These are phyloP conservation scores for Lasioglossum albipes DNA, from an alignment of 1,140 invertebrate species.

Conservation along the genomic window DNA sequence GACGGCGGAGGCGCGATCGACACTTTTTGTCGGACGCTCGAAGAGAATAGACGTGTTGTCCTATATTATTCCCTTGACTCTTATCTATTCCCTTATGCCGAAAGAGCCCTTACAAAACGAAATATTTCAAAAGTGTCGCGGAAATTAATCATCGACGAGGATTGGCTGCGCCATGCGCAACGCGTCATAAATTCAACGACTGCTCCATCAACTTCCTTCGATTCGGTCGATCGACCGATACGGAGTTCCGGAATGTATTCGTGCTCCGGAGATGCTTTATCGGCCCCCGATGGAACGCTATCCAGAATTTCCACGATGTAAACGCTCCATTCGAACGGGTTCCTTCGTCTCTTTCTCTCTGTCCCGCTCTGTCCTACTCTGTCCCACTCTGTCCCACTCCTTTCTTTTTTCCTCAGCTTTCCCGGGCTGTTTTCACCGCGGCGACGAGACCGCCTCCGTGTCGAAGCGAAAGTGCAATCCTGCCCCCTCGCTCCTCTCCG, in stretches of 20 bases:
- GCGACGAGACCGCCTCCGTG: background rate
- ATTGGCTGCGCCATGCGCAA: too few species aligned
- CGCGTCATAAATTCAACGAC: slow-evolving; percentile 26
- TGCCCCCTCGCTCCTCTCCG: background rate
- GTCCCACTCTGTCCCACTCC: too few species aligned
- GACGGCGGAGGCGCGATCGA: too few species aligned
- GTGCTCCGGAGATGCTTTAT: background rate
- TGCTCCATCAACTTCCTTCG: background rate
- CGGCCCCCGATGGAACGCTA: slow-evolving; percentile 14
- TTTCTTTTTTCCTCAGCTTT: slow-evolving; percentile 6
- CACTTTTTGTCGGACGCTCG: too few species aligned
- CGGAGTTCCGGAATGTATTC: slow-evolving; percentile 49
- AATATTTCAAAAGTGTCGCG: too few species aligned
- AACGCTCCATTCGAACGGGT: slow-evolving; percentile 47
- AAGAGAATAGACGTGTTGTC: too few species aligned
- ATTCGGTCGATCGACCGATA: slow-evolving; percentile 45
- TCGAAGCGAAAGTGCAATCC: slow-evolving; percentile 34
- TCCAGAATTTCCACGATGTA: slow-evolving; percentile 57
- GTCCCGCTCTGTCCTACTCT: too few species aligned
- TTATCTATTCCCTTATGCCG: too few species aligned
- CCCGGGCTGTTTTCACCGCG: slow-evolving; percentile 3
- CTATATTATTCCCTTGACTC: too few species aligned
- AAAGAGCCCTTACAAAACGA: too few species aligned
- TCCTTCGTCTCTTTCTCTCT: background rate
- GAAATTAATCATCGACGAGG: too few species aligned